Evolutionary conservation across 2,888 invertebrate genomes (phyloP).

Genomic region (Sphaerophoria rueppellii): DNA sequence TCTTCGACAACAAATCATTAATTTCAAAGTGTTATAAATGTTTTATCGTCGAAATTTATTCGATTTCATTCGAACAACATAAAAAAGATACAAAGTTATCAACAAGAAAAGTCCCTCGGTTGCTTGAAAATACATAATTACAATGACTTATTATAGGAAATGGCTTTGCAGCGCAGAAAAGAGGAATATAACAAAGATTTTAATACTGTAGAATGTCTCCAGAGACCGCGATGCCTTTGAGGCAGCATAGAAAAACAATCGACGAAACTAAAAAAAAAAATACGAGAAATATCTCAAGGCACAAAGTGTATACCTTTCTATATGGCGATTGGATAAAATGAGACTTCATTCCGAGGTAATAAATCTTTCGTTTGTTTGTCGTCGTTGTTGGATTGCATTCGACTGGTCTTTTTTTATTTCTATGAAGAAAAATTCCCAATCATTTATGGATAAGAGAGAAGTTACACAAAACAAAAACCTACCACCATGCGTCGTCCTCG

Average conservation of each 20-base stretch:
- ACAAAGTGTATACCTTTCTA: constrained; percentile 28
- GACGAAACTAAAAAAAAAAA: not conserved
- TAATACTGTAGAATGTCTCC: constrained; percentile 53
- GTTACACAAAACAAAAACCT: constrained; percentile 35
- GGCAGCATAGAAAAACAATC: not conserved
- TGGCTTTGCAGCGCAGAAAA: too few relatives aligned
- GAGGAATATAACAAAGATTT: constrained; percentile 39
- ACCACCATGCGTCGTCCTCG: constrained; percentile 10
- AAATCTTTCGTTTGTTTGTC: constrained; percentile 66
- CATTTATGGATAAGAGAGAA: constrained; percentile 51
- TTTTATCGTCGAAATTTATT: constrained; percentile 25
- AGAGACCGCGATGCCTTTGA: constrained; percentile 11
- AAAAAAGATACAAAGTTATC: constrained; percentile 35
- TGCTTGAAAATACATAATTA: not conserved
- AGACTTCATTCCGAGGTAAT: constrained; percentile 66
- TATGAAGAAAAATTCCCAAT: constrained; percentile 63
- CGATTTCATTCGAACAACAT: constrained; percentile 27
- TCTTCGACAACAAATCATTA: constrained; percentile 41
- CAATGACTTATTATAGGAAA: not conserved
- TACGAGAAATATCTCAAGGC: constrained; percentile 38
- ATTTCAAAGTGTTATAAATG: constrained; percentile 24
- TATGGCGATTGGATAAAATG: constrained; percentile 65
- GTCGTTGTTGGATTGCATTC: constrained; percentile 43
- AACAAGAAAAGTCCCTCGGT: not conserved
- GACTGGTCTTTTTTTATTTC: constrained; percentile 17